Conservation (phyloP, 2,113 vertebrate species). For the Chloebia gouldiae region DNA sequence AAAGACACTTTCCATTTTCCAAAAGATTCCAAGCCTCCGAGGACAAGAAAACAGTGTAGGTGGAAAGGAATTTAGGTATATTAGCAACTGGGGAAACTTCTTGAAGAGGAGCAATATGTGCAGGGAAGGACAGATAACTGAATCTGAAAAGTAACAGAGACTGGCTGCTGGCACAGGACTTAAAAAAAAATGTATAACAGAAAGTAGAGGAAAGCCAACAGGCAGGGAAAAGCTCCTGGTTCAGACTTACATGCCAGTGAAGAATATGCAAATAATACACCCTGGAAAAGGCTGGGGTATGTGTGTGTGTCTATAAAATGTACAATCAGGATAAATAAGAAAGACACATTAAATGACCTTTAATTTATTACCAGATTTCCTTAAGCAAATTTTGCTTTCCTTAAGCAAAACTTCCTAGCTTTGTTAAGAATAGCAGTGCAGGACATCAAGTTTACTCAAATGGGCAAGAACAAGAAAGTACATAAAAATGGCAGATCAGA, state of each 20-base stretch:
- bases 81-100: background rate
- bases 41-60: background rate
- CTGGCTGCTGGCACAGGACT: background rate
- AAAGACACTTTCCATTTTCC: background rate
- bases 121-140: background rate
- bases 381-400: background rate
- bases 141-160: background rate
- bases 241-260: background rate
- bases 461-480: background rate
- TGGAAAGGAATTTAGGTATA: background rate
- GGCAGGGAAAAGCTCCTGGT: background rate
- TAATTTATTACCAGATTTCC: background rate
- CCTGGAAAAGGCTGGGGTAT: background rate
- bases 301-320: background rate
- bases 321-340: background rate
- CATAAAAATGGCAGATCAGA: background rate
- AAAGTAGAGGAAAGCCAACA: background rate
- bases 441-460: background rate
- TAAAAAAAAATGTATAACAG: background rate
- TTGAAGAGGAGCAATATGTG: background rate
- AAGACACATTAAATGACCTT: background rate
- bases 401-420: background rate
- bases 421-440: background rate
- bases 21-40: background rate
- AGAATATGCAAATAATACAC: background rate